A percentile compares a stretch with the other conserved stretches of the same genome.
Conservation (phyloP, 1,140 invertebrate species). For the Charaxes varanes region DNA sequence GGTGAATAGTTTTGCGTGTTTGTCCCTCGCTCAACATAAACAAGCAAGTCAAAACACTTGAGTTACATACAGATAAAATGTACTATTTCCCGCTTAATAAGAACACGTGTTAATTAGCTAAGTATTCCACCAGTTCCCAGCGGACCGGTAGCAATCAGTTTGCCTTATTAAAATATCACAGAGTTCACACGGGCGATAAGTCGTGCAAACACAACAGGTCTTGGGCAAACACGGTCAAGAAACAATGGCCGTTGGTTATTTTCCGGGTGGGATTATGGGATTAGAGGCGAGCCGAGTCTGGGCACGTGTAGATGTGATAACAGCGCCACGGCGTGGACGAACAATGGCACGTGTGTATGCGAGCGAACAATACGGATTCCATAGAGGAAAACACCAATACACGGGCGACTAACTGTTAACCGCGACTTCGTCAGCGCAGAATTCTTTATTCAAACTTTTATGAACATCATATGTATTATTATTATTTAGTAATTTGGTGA, state of each 20-base stretch:
- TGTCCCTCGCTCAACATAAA: no score
- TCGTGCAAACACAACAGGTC: conserved; percentile 44
- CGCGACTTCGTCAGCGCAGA: no score
- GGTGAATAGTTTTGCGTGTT: no score
- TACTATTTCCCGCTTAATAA: no score
- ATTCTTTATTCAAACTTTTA: no score
- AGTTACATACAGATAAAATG: no score
- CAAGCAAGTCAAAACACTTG: no score
- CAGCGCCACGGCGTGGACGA: conserved; percentile 8
- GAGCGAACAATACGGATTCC: conserved; percentile 24
- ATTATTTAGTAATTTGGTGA: no score
- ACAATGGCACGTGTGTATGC: conserved; percentile 17
- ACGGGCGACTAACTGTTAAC: no score
- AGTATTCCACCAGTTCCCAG: conserved; percentile 6
- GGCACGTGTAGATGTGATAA: conserved; percentile 45
- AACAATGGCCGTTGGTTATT: conserved; percentile 54
- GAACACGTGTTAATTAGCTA: conserved; percentile 14
- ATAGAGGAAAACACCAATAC: no score
- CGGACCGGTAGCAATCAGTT: conserved; percentile 24
- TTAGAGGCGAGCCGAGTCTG: conserved; percentile 31
- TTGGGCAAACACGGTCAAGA: conserved; percentile 35
- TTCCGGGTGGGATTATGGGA: conserved; percentile 61
- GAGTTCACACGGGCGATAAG: conserved; percentile 45
- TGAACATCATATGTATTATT: no score
- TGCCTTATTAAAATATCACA: conserved; percentile 48